Conservation (phyloP, 2,113 vertebrate species). For the Crotalus helleri region DNA sequence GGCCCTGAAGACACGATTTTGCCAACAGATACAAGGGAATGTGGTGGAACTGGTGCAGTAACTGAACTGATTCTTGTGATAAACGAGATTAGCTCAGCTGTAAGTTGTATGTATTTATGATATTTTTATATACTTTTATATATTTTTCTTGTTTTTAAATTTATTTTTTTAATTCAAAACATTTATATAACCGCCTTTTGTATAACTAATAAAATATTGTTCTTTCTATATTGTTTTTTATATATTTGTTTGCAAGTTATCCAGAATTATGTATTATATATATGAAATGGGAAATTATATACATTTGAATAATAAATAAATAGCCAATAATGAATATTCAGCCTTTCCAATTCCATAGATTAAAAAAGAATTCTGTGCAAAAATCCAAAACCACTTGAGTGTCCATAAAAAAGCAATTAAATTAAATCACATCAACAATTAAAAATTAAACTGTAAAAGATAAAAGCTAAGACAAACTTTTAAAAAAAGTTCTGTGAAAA, state of each 20-base stretch:
- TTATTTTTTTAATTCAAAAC: not conserved
- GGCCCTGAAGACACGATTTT: not conserved
- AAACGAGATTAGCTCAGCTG: not conserved
- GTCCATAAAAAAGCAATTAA: not conserved
- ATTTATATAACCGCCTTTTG: not conserved
- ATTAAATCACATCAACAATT: not conserved
- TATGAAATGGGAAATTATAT: too few relatives aligned
- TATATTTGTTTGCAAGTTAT: not conserved
- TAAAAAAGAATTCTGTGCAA: not conserved
- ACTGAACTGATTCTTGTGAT: not conserved
- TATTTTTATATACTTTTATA: not conserved
- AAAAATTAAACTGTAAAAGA: not conserved
- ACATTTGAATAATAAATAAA: not conserved
- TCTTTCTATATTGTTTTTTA: not conserved
- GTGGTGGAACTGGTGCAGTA: not conserved
- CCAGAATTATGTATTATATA: too few relatives aligned
- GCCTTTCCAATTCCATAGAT: not conserved
- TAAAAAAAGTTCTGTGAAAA: not conserved
- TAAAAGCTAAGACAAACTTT: not conserved
- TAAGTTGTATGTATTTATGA: not conserved
- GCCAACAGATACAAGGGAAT: not conserved
- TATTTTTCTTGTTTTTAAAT: not conserved
- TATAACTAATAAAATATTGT: not conserved
- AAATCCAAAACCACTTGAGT: not conserved
- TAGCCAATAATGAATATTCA: not conserved